A percentile compares a stretch with the other conserved stretches of the same genome.
These are phyloP conservation scores for Dorcus parallelipipedus DNA, from an alignment of 2,888 invertebrate species.

Conservation along the genomic window DNA sequence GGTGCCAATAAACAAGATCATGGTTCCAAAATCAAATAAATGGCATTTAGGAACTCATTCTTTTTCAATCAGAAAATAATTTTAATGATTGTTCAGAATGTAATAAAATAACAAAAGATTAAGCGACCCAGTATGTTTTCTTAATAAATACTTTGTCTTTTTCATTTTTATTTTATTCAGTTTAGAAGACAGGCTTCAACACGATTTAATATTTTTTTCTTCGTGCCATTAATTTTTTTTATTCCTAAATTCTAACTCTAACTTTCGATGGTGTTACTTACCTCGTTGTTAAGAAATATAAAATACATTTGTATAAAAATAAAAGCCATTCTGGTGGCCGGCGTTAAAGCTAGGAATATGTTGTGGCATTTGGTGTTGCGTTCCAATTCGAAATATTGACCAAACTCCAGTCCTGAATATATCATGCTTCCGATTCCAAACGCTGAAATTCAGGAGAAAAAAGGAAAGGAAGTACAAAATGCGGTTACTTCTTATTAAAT, in stretches of 20 bases:
- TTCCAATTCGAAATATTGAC: slow-evolving; percentile 91
- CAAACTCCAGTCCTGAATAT: slow-evolving; percentile 91
- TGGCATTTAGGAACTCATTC: too few relatives aligned
- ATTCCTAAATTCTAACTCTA: not conserved
- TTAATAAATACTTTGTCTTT: too few relatives aligned
- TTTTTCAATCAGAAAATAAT: too few relatives aligned
- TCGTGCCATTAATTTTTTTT: not conserved
- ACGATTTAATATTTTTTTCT: not conserved
- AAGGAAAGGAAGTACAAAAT: not conserved
- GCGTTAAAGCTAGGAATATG: slow-evolving; percentile 83
- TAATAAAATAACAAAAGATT: too few relatives aligned
- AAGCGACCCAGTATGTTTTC: too few relatives aligned
- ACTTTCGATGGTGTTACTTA: slow-evolving; percentile 43
- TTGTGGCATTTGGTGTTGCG: slow-evolving; percentile 89
- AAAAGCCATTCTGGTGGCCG: slow-evolving; percentile 90
- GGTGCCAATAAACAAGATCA: too few relatives aligned
- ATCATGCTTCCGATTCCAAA: slow-evolving; percentile 98
- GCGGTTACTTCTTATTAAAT: not conserved
- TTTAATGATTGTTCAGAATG: too few relatives aligned
- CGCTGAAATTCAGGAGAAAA: slow-evolving; percentile 57
- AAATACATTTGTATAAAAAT: slow-evolving; percentile 98
- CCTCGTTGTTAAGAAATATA: slow-evolving; percentile 96
- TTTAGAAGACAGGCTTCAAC: too few relatives aligned
- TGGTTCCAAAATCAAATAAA: too few relatives aligned
- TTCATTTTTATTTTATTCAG: too few relatives aligned